Evolutionary conservation across 2,113 vertebrate species (phyloP), one percentile per base, ranked within the genome.

Genomic region (Pteruthius melanotis): DNA sequence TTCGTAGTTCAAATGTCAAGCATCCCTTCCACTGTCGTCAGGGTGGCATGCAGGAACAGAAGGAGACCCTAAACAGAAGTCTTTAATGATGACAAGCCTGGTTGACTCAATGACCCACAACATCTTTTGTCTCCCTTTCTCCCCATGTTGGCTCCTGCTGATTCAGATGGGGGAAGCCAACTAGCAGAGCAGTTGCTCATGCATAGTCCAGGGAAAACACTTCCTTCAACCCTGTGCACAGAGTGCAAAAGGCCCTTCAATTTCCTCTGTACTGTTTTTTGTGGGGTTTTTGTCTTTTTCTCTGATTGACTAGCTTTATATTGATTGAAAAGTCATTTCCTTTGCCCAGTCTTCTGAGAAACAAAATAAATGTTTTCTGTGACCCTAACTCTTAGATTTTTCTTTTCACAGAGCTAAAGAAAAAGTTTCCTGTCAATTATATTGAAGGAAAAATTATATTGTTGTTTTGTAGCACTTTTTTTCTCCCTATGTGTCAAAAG

Each of bases 401-500:
- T 95, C 92, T 94, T 97, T 94, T 72, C 33, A 50, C 57, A 61
- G 54, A 85, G 50, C 20, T 61, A 78, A 95, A 94, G 66, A 94
- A 96, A 95, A 93, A 94, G 60, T 94, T 97, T 89, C 77, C 84
- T 95, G 94, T 94, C 97, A 89, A 92, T 94, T 91, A 54, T 72
- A 95, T 93, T 56, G 68, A 69, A 86, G 90, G 88, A 92, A 93
- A 96, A 93, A 96, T 96, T 96, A 95, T 95, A 95, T 92, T 97
- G 93, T 89, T 89, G 65, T 91, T 95, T 95, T 96, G 92, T 93
- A 87, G 22, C 64, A 91, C 89, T 85, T 96, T 92, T 85, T 81
- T 94, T 93, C 70, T 96, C 39, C 44, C 45, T 90, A 53, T 94
- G 95, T 97, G 96, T 97, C 97, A 97, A 97, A 96, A 97, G 92